Evolutionary conservation across 2,888 invertebrate genomes (phyloP).

Genomic region (Phlogophora meticulosa): DNA sequence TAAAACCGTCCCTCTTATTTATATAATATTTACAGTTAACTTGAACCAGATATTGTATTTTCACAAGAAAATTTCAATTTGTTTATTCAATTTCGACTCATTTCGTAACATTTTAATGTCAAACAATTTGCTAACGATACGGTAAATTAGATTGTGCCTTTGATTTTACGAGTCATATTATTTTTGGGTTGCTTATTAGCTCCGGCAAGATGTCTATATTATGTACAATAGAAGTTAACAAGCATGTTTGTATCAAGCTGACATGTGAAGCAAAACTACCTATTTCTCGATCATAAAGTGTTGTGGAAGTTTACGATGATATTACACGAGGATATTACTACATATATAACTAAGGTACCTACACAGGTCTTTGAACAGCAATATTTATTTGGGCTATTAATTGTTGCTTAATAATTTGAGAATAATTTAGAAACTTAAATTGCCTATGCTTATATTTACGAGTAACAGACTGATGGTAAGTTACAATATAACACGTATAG

Average conservation of each 20-base stretch:
- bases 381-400: slow-evolving; percentile 12
- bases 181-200: slow-evolving; percentile 62
- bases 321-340: neutral
- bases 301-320: neutral
- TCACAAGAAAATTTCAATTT: slow-evolving; percentile 64
- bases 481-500: no score
- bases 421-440: slow-evolving; percentile 11
- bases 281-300: neutral
- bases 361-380: neutral
- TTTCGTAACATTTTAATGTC: slow-evolving; percentile 66
- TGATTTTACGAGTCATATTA: slow-evolving; percentile 67
- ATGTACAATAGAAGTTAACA: slow-evolving; percentile 59
- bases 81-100: slow-evolving; percentile 67
- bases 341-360: neutral
- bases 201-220: slow-evolving; percentile 48
- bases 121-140: slow-evolving; percentile 65
- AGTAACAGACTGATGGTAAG: neutral
- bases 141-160: slow-evolving; percentile 64
- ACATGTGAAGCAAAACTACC: neutral
- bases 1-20: slow-evolving; percentile 66
- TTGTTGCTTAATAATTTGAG: slow-evolving; percentile 10
- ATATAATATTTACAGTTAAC: slow-evolving; percentile 67
- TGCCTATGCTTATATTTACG: slow-evolving; percentile 1
- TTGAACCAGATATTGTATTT: slow-evolving; percentile 63
- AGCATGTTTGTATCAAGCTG: slow-evolving; percentile 35